Base-by-base conservation (phyloP, 2,113 vertebrate species). In the Actenoides lindsayi region DNA sequence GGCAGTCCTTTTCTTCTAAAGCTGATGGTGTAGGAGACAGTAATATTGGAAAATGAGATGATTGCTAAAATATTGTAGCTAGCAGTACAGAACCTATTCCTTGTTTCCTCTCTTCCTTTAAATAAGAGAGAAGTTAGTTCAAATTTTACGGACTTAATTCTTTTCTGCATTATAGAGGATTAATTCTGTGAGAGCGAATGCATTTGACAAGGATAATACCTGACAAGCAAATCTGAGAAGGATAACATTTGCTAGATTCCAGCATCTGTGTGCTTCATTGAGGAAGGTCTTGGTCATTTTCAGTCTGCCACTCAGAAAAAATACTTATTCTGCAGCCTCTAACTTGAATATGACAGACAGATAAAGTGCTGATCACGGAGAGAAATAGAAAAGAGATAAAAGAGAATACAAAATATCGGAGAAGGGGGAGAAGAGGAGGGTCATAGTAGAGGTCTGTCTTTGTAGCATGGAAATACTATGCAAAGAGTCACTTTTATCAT, bases 321-420 rank as follows among this genome's bases (percentile, higher is more conserved):
- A 50, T 19, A 64, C 8, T 41, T 75, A 65, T 91, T 87, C 25
- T 77, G 10, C 50, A 67, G 41, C 11, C 31, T 81, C 77, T 95
- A 80, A 69, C 31, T 89, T 83, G 25, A 10, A 92, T 93, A 54
- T 93, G 87, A 93, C 92, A 95, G 83, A 64, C 53, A 87, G 68
- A 88, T 54, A 94, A 96, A 89, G 23, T 39, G 33, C 57, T 64
- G 62, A 92, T 96, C 70, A 89, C 37, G 89, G 76, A 77, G 15
- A 83, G 65, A 93, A 91, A 63, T 25, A 87, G 39, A 77, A 89
- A 89, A 90, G 16, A 94, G 78, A 96, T 90, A 65, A 96, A 97
- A 91, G 56, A 67, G 37, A 88, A 92, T 77, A 87, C 21, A 84
- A 91, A 94, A 85, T 91, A 63, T 3, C 50, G 33, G 60, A 89